Percentiles rank a stretch among this genome's conserved stretches.
Evolutionary conservation across 2,888 invertebrate genomes (phyloP).

Genomic region (Eupithecia tripunctaria): DNA sequence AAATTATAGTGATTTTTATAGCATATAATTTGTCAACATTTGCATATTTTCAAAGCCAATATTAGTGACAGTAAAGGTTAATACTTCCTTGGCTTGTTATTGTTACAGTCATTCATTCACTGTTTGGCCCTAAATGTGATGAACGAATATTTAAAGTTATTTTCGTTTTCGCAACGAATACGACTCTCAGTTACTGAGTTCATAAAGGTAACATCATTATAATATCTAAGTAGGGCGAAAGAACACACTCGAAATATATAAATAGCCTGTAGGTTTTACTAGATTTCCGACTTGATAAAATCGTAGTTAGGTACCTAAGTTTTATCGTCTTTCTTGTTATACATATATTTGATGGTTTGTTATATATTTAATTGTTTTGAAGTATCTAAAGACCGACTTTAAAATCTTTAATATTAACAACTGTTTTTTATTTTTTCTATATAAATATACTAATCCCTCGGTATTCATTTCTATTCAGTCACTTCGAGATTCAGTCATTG

Average conservation of each 20-base stretch:
- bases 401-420: too few species aligned
- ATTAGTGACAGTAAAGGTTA: conserved; percentile 62
- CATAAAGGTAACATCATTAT: not conserved
- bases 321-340: not conserved
- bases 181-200: not conserved
- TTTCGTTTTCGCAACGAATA: conserved; percentile 34
- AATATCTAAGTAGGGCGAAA: not conserved
- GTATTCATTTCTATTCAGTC: too few species aligned
- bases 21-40: conserved; percentile 65
- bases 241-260: not conserved
- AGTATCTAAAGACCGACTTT: too few species aligned
- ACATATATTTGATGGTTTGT: too few species aligned
- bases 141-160: conserved; percentile 53
- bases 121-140: conserved; percentile 51
- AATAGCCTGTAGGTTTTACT: not conserved
- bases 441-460: too few species aligned
- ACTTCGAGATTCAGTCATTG: too few species aligned
- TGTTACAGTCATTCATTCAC: conserved; percentile 16
- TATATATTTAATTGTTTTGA: too few species aligned
- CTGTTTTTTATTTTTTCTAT: too few species aligned
- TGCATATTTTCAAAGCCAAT: conserved; percentile 60
- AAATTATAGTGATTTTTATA: conserved; percentile 44
- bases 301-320: too few species aligned
- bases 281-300: not conserved
- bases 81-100: conserved; percentile 66